Base-by-base conservation (phyloP, 2,797 vertebrate genomes). In the Pachyuromys duprasi region DNA sequence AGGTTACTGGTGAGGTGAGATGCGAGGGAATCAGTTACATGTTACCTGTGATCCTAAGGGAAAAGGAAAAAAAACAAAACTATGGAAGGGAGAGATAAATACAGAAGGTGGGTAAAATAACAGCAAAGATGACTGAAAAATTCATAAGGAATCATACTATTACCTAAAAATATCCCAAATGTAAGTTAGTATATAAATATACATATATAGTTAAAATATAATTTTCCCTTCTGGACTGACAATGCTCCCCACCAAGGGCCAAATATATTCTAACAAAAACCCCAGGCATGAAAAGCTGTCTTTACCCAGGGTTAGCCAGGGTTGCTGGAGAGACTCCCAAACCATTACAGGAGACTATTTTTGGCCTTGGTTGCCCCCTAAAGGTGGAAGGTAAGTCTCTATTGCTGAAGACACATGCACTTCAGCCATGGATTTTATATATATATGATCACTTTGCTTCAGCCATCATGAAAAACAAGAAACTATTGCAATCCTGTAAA, bases 401-500 rank as follows among this genome's bases (percentile, higher is more conserved):
- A 20, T 31, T 20, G 15, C 60, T 83, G 60, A 83, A 65, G 4
- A 45, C 9, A 65, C 26, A 17, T 33, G 39, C 9, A 31, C 8
- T 63, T 45, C 62, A 63, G 14, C 42, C 39, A 57, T 4, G 18
- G 42, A 74, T 67, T 90, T 87, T 63, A 36, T 49, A 79, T 33
- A 79, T 33, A 67, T 36, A 67, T 86, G 55, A 86, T 91, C 31
- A 60, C 31, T 53, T 94, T 91, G 84, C 5, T 90, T 63, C 14
- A 57, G 57, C 22, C 31, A 88, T 14, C 39, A 74, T 49, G 20
- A 91, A 92, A 75, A 89, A 28, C 42, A 82, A 33, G 53, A 95
- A 96, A 93, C 92, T 69, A 95, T 42, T 26, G 60, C 22, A 94
- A 81, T 9, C 17, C 55, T 87, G 36, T 69, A 90, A 94, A 82